Conservation (phyloP, 2,888 invertebrate genomes). For the Lasioglossum leucozonium region DNA sequence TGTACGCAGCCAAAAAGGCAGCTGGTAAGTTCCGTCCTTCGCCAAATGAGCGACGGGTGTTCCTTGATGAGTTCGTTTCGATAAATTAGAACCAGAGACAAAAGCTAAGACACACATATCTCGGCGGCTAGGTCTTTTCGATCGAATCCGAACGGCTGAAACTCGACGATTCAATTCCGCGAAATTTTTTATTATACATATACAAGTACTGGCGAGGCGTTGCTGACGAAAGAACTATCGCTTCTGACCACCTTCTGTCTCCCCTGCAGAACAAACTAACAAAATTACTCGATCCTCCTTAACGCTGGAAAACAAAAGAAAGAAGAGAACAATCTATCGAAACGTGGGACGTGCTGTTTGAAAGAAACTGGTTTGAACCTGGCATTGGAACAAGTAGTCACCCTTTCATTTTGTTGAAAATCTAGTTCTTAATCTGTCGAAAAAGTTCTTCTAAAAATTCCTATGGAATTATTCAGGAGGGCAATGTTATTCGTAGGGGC, state of each 20-base stretch:
- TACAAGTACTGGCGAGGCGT: constrained; percentile 17
- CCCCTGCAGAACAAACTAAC: background rate
- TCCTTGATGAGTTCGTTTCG: constrained; percentile 65
- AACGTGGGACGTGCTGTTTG: too few relatives aligned
- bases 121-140: background rate
- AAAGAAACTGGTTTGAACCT: background rate
- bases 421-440: too few relatives aligned
- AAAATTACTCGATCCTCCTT: background rate
- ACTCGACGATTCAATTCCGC: background rate
- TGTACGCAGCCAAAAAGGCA: constrained; percentile 99
- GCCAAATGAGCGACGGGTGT: constrained; percentile 71
- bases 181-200: background rate
- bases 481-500: background rate
- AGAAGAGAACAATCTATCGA: background rate
- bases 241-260: constrained; percentile 18
- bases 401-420: background rate
- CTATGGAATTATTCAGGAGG: background rate
- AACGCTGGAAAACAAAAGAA: background rate
- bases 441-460: background rate
- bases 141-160: constrained; percentile 32
- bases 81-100: constrained; percentile 31
- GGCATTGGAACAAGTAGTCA: background rate
- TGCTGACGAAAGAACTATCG: constrained; percentile 36
- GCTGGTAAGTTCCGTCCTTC: constrained; percentile 88
- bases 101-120: background rate